Base-by-base conservation (phyloP, 2,888 invertebrate genomes). In the Girardia tigrina region DNA sequence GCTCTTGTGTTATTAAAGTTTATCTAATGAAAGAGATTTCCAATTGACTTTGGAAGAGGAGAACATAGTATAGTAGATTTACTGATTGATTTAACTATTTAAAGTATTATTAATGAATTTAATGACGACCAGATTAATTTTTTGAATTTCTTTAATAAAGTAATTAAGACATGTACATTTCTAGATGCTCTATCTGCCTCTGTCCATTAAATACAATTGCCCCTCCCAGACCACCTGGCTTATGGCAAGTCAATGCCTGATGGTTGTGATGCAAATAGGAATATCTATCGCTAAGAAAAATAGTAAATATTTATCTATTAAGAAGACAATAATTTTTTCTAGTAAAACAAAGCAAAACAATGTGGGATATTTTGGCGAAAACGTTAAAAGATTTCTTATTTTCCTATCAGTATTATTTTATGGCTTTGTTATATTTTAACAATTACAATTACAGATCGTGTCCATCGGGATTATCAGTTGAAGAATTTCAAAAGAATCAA, bases 301-400 rank as follows among this genome's bases (percentile, higher is more conserved):
- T 78, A 89, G 91, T 42, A 88, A 89, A 12, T 20, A 14, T 70
- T n/a, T 12, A 70, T 14, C n/a, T 6, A 20, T 70, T 70, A 14
- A 26, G 12, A 14, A 14, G 8, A 26, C 20, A 20, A 70, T 36
- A 70, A 14, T n/a, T 70, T 70, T 23, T 70, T 70, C 70, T 23
- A 36, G 73, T 29, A 1, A 73, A 73, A 36, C 28, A 73, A 36
- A 26, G 26, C 12, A 29, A 28, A 29, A 73, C 80, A 28, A 84
- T 87, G 81, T 97, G 97, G 97, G 88, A 89, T 75, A 90, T 90
- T 80, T 86, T 97, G 76, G 91, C 91, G 0, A 88, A 88, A 74
- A 90, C 92, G 0, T 85, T 97, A 42, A 92, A 95, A 80, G 90
- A 91, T 75, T 95, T 94, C 83, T 87, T 97, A 77, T 97, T 97